Evolutionary conservation across 2,113 vertebrate species (phyloP).

Genomic region (Daphoenositta chrysoptera): DNA sequence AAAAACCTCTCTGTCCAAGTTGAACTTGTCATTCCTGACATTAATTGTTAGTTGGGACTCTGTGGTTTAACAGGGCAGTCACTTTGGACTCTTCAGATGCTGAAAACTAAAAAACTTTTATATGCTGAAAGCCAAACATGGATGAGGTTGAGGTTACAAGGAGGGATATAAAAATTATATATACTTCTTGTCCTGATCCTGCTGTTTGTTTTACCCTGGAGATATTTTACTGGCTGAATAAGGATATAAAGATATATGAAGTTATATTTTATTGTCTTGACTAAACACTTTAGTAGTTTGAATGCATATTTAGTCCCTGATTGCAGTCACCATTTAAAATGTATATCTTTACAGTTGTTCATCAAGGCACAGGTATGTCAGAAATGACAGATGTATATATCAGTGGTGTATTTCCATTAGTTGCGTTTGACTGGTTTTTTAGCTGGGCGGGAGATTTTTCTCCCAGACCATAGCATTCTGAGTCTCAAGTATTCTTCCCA

Average conservation of each 20-base stretch:
- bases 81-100: neutral
- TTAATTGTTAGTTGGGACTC: fast-evolving
- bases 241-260: neutral
- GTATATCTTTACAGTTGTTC: neutral
- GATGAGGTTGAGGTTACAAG: neutral
- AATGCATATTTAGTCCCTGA: neutral
- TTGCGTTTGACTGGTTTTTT: neutral
- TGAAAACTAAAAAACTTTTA: neutral
- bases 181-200: neutral
- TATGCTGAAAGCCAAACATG: neutral
- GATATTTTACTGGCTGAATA: neutral
- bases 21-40: neutral
- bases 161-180: neutral
- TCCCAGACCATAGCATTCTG: neutral
- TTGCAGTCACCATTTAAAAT: neutral
- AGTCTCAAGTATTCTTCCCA: neutral
- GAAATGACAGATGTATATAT: neutral
- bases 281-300: neutral
- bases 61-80: neutral
- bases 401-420: neutral
- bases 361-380: neutral
- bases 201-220: neutral
- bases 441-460: neutral
- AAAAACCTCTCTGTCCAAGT: neutral
- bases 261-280: neutral